phyloP scores from a whole-genome alignment of 1,140 invertebrate species.

The Zaprionus africanus region DNA sequence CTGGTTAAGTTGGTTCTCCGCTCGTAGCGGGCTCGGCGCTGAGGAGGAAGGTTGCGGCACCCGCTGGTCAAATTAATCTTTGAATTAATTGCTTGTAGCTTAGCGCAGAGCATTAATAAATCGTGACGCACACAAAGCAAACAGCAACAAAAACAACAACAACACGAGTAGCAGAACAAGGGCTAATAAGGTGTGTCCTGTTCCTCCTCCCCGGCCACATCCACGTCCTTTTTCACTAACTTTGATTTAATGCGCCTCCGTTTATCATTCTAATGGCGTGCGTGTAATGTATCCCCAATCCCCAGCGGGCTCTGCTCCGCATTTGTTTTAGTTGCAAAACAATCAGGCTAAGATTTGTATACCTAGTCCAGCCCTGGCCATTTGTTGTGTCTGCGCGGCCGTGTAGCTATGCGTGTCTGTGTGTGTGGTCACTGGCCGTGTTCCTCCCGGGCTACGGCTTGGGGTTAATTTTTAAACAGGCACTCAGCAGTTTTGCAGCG shows the following conservation, averaged over 20 bases:
- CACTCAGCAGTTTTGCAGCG: constrained; percentile 46
- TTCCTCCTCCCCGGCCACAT: constrained; percentile 5
- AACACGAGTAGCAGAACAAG: constrained; percentile 21
- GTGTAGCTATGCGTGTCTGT: constrained; percentile 20
- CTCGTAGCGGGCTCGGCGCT: not conserved
- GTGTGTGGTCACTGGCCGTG: constrained; percentile 36
- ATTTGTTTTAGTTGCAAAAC: constrained; percentile 77
- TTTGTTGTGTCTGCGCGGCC: constrained; percentile 28
- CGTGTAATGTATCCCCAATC: constrained; percentile 69
- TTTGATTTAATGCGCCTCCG: constrained; percentile 80
- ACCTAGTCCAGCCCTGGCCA: constrained; percentile 28
- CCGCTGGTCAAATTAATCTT: constrained; percentile 81
- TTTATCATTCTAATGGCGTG: constrained; percentile 81
- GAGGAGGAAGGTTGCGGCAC: constrained; percentile 38
- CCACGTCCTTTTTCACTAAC: constrained; percentile 63
- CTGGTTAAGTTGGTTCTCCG: constrained; percentile 21
- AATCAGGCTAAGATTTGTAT: constrained; percentile 70
- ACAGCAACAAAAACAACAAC: constrained; percentile 15
- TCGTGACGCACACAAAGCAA: constrained; percentile 45
- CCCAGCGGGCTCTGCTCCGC: constrained; percentile 45
- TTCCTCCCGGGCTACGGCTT: constrained; percentile 34
- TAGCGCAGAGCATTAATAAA: constrained; percentile 82
- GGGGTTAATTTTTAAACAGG: constrained; percentile 69
- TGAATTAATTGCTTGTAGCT: constrained; percentile 82
- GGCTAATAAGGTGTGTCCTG: constrained; percentile 70